These are phyloP conservation scores for Trogon surrucura DNA, from an alignment of 2,113 vertebrate genomes.

Conservation along the genomic window DNA sequence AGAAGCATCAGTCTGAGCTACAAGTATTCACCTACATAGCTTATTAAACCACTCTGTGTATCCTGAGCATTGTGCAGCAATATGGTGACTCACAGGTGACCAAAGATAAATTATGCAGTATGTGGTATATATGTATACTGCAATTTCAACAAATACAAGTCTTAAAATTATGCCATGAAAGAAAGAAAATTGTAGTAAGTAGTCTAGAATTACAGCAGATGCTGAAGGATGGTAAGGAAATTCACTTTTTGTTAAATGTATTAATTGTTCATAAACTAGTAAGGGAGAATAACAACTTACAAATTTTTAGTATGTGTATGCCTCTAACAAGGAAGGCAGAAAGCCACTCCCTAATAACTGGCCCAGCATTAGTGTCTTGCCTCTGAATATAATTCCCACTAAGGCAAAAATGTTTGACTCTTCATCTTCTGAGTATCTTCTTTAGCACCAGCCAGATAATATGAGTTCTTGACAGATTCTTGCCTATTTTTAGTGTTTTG, in stretches of 20 bases:
- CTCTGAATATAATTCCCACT: background rate
- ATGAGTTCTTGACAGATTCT: background rate
- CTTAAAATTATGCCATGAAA: background rate
- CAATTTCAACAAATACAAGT: background rate
- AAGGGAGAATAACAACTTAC: background rate
- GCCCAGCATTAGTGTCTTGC: background rate
- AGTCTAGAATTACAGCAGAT: background rate
- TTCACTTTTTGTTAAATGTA: background rate
- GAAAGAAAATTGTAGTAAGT: accelerated
- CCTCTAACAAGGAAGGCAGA: background rate
- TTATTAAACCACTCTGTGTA: background rate
- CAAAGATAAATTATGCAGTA: background rate
- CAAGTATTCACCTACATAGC: background rate
- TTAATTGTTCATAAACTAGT: background rate
- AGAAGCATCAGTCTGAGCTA: background rate
- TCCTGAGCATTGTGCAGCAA: background rate
- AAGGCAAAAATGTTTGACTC: background rate
- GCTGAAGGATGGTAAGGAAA: background rate
- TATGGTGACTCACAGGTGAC: background rate
- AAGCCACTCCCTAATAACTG: background rate
- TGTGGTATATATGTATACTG: background rate
- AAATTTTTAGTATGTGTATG: background rate
- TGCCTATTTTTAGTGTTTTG: background rate
- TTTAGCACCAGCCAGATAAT: background rate
- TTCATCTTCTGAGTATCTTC: background rate